Evolutionary conservation across 1,140 invertebrate species (phyloP).

Genomic region (Lepidurus packardi): DNA sequence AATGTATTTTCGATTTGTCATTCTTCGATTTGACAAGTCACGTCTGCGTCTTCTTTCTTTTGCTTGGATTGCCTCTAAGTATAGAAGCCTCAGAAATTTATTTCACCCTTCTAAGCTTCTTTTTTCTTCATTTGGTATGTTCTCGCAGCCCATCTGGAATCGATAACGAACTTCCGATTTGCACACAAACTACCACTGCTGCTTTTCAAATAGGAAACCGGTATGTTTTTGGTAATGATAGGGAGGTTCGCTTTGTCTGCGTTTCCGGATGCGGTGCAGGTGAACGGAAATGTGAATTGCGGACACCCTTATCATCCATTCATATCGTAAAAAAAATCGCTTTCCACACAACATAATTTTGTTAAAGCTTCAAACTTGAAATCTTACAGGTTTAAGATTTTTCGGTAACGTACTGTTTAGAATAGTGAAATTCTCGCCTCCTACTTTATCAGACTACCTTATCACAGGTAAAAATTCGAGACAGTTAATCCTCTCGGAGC

Average conservation of each 20-base stretch:
- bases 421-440: no score
- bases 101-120: background rate
- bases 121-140: background rate
- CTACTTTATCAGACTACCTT: no score
- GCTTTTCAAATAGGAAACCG: background rate
- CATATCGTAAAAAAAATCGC: background rate
- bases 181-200: background rate
- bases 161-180: constrained; percentile 1
- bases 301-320: background rate
- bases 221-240: background rate
- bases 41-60: constrained; percentile 3
- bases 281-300: constrained; percentile 13
- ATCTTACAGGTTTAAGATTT: no score
- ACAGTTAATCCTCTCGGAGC: background rate
- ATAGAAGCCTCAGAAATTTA: background rate
- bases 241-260: background rate
- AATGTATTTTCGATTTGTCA: constrained; percentile 3
- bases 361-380: no score
- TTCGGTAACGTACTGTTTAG: no score
- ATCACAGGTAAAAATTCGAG: background rate
- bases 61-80: background rate
- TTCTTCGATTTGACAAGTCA: constrained; percentile 3
- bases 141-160: background rate
- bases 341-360: no score
- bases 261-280: background rate